A percentile compares a stretch with the other conserved stretches of the same genome.
Conservation (phyloP, 1,140 invertebrate species). For the Archivesica marissinica region DNA sequence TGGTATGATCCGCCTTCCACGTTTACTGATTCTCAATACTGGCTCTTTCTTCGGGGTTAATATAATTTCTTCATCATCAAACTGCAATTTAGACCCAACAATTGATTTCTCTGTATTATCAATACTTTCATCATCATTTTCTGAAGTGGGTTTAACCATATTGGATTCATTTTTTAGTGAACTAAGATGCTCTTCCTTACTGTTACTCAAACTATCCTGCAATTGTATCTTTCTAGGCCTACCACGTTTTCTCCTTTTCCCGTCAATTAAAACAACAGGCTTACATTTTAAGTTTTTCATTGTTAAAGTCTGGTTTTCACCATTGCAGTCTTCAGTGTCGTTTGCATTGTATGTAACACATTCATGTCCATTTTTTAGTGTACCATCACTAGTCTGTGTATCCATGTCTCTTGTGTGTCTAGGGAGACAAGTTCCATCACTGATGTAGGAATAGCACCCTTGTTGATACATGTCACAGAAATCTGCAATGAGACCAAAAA, state of each 20-base stretch:
- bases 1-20: conserved; percentile 39
- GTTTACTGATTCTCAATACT: conserved; percentile 46
- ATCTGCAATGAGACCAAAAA: no score
- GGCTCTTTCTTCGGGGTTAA: background rate
- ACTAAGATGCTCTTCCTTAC: background rate
- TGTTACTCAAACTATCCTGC: conserved; percentile 14
- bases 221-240: conserved; percentile 57
- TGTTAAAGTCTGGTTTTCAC: background rate
- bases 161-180: background rate
- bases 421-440: background rate
- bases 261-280: background rate
- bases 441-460: background rate
- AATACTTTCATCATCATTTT: conserved; percentile 51
- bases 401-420: background rate
- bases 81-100: no score
- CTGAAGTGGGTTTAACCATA: conserved; percentile 34
- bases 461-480: conserved; percentile 44
- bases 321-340: no score
- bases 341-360: background rate
- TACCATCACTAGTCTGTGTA: conserved; percentile 34
- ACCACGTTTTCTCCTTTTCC: conserved; percentile 42
- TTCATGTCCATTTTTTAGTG: background rate
- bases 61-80: background rate
- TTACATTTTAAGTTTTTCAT: conserved; percentile 4
- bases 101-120: no score